These are phyloP conservation scores for Myiotriccus ornatus DNA, from an alignment of 2,797 vertebrate genomes.

Conservation along the genomic window DNA sequence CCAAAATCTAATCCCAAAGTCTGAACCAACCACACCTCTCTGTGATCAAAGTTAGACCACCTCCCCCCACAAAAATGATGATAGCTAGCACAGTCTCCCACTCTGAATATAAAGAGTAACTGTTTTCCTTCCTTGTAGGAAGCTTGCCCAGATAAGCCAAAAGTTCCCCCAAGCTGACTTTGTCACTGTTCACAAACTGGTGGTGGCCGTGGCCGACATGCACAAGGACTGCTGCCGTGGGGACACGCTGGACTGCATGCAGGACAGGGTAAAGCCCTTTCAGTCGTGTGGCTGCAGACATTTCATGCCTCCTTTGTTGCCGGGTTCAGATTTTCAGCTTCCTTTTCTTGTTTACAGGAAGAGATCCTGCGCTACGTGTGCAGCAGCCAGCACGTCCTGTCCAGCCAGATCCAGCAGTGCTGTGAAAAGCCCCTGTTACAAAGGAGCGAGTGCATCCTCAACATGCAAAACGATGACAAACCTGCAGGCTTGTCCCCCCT, in stretches of 20 bases:
- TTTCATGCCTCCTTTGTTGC: no score
- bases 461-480: conserved; percentile 26
- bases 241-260: conserved; percentile 45
- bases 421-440: conserved; percentile 55
- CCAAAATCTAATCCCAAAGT: neutral
- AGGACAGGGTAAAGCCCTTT: conserved; percentile 13
- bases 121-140: conserved; percentile 27
- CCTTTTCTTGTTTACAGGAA: conserved; percentile 24
- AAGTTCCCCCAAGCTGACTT: conserved; percentile 59
- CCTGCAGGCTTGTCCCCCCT: conserved; percentile 45
- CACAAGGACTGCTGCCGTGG: conserved; percentile 60
- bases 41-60: neutral
- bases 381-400: conserved; percentile 51
- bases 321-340: neutral
- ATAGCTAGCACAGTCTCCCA: neutral
- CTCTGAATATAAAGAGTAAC: neutral
- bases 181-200: conserved; percentile 7
- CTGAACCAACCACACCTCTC: neutral
- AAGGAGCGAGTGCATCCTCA: conserved; percentile 37
- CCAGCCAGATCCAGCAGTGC: conserved; percentile 60
- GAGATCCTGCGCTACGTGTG: conserved; percentile 50
- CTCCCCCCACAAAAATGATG: neutral
- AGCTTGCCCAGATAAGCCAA: conserved; percentile 45
- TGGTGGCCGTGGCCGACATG: neutral
- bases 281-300: neutral